Percentiles rank a stretch among this genome's conserved stretches.
Evolutionary conservation across 2,113 vertebrate species (phyloP).

Genomic region (Oreocharis arfaki): DNA sequence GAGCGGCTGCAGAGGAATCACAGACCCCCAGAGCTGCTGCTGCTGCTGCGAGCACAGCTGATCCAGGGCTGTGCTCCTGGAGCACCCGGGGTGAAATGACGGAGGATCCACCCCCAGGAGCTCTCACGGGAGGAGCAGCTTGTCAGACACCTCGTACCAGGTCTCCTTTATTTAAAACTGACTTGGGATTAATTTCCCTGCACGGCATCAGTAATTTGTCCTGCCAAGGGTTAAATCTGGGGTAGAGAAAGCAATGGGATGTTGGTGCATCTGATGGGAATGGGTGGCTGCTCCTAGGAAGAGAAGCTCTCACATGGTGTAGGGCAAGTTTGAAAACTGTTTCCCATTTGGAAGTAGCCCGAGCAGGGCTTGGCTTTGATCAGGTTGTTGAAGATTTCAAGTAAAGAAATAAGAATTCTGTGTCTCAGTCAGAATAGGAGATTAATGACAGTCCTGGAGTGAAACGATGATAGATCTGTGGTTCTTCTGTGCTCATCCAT

Average conservation of each 20-base stretch:
- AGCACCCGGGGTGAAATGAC: background rate
- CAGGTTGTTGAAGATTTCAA: background rate
- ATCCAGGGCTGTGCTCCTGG: background rate
- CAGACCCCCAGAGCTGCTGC: background rate
- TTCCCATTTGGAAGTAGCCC: background rate
- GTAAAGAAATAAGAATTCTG: background rate
- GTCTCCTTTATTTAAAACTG: background rate
- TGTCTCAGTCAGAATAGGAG: background rate
- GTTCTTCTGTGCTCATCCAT: background rate
- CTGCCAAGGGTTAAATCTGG: background rate
- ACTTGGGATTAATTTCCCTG: background rate
- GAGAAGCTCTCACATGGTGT: background rate
- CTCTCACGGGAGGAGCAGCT: background rate
- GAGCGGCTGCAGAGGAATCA: background rate
- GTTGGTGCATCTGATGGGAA: background rate
- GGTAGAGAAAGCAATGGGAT: background rate
- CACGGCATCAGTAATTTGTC: background rate
- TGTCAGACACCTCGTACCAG: background rate
- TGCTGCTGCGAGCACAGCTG: background rate
- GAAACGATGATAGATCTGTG: background rate
- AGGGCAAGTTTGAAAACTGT: background rate
- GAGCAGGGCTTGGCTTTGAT: background rate
- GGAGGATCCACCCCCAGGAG: background rate
- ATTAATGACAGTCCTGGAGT: background rate
- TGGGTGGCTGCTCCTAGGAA: background rate